Evolutionary conservation across 2,797 vertebrate genomes (phyloP), one percentile per base, ranked within the genome.

Genomic region (Sciaenops ocellatus): DNA sequence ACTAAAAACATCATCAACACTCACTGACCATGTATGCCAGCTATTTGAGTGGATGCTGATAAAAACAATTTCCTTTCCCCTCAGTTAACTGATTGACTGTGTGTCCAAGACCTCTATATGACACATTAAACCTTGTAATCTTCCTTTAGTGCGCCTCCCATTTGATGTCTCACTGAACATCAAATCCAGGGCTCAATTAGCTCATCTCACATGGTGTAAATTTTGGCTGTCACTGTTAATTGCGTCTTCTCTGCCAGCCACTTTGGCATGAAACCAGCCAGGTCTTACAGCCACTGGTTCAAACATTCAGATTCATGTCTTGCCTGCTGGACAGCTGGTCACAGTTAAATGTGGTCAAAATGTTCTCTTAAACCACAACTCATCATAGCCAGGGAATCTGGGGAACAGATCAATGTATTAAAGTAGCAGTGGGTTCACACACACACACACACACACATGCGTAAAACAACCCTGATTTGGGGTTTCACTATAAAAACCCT

Each of bases 331-430:
- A 64, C 76, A 85, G 77, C 68, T 76, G 69, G 67, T 64, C 72
- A 56, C 17, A 55, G 78, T 82, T 75, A 71, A 74, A 67, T 15
- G 12, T 63, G 76, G 67, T 85, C 51, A 54, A 78, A 80, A 69
- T 22, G 50, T 78, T 73, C 41, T 47, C 41, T 26, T 11, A 66
- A 74, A 79, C 73, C 68, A 24, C 78, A 69, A 42, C n/a, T 76
- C 50, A 59, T 74, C 70, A 66, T 20, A 73, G 82, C 57, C 44
- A 70, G 26, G 16, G 41, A 76, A 87, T 89, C 79, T 90, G 82
- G 67, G 50, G 47, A 87, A 86, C 28, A 78, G 57, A 87, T 92
- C 73, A 71, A 48, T 69, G 75, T 54, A 12, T 46, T n/a, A 51
- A 72, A 83, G 67, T 12, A 65, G 68, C 68, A 48, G 20, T 34